phyloP scores from a whole-genome alignment of 2,113 vertebrate genomes.

The Nannobrachium achirus region DNA sequence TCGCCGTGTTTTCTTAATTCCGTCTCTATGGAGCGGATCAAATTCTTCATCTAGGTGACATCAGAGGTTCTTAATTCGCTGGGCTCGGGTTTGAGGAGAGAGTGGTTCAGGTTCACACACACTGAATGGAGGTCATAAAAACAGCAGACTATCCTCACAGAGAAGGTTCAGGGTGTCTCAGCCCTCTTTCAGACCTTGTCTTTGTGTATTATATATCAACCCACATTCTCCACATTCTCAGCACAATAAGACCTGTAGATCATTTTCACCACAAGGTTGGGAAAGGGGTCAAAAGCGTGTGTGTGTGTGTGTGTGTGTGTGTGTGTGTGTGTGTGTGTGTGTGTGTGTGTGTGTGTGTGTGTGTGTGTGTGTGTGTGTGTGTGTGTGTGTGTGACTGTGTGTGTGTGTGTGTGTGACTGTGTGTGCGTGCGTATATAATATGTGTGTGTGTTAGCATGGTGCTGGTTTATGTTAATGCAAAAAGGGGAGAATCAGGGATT shows the following conservation, averaged over 20 bases:
- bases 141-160: neutral
- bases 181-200: conserved; percentile 40
- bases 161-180: conserved; percentile 26
- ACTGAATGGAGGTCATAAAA: neutral
- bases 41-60: conserved; percentile 5
- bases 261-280: conserved; percentile 40
- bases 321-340: neutral
- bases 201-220: conserved; percentile 51
- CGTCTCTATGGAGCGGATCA: too few relatives aligned
- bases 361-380: neutral
- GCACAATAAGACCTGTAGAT: conserved; percentile 42
- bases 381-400: conserved; percentile 20
- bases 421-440: neutral
- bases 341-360: too few relatives aligned
- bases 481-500: too few relatives aligned
- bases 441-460: too few relatives aligned
- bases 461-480: too few relatives aligned
- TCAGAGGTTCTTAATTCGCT: conserved; percentile 20
- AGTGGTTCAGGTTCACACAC: conserved; percentile 18
- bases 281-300: conserved; percentile 3
- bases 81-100: neutral
- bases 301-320: conserved; percentile 24
- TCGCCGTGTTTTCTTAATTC: too few relatives aligned
- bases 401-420: conserved; percentile 1
- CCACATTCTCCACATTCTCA: conserved; percentile 46